A percentile compares a stretch with the other conserved stretches of the same genome.
phyloP scores from a whole-genome alignment of 2,797 vertebrate species.

The Cryptoblepharus egeriae region DNA sequence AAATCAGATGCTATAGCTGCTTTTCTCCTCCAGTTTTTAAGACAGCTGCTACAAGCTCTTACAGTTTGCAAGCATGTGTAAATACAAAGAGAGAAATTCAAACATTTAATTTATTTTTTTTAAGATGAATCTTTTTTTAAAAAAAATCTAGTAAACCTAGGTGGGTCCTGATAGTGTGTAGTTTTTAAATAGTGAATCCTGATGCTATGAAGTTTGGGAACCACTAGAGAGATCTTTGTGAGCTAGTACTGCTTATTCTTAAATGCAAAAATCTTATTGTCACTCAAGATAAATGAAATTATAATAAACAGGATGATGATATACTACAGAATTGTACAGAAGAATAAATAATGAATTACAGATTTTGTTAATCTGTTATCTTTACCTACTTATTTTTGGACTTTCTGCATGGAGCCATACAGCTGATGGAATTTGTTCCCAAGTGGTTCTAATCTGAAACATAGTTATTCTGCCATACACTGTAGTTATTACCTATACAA shows the following conservation, averaged over 20 bases:
- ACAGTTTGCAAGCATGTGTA: too few relatives aligned
- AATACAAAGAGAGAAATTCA: too few relatives aligned
- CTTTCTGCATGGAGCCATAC: neutral
- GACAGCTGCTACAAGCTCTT: too few relatives aligned
- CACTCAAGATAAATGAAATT: neutral
- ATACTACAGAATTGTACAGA: neutral
- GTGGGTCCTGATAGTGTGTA: too few relatives aligned
- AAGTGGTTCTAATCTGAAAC: neutral
- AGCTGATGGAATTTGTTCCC: neutral
- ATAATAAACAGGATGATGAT: neutral
- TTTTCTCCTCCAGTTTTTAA: too few relatives aligned
- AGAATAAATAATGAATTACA: fast-evolving
- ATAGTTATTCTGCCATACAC: too few relatives aligned
- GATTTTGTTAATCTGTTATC: neutral
- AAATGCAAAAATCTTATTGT: neutral
- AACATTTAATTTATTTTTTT: too few relatives aligned
- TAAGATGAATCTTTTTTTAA: too few relatives aligned
- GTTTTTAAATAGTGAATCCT: too few relatives aligned
- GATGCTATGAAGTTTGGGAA: too few relatives aligned
- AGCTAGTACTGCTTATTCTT: neutral
- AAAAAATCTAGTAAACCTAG: too few relatives aligned
- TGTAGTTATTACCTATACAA: neutral
- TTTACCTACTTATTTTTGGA: neutral
- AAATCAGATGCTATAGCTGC: too few relatives aligned
- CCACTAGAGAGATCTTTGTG: constrained; percentile 4